Percentiles rank a stretch among this genome's conserved stretches.
These are phyloP conservation scores for Drosophila formosana DNA, from an alignment of 2,888 invertebrate genomes.

Conservation along the genomic window DNA sequence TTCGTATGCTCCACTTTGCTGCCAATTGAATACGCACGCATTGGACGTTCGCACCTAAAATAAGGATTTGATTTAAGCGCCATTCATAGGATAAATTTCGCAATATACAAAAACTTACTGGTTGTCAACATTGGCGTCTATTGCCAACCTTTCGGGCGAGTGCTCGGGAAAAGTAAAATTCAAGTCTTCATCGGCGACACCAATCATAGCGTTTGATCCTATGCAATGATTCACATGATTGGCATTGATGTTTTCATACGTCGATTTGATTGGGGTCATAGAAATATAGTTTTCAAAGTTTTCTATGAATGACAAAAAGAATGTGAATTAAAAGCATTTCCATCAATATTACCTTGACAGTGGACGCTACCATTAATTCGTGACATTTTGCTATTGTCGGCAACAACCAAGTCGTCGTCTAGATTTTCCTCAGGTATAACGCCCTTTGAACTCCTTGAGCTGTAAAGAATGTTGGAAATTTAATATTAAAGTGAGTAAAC, in stretches of 20 bases:
- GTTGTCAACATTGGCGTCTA: conserved; percentile 53
- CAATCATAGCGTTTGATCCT: conserved; percentile 32
- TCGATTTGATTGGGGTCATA: conserved; percentile 67
- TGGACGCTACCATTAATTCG: conserved; percentile 45
- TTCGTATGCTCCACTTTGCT: conserved; percentile 90
- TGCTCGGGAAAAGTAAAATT: conserved; percentile 68
- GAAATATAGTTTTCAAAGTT: conserved; percentile 62
- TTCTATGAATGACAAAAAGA: conserved; percentile 41
- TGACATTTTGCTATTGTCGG: conserved; percentile 54
- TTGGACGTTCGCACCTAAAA: conserved; percentile 86
- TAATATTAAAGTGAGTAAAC: neutral
- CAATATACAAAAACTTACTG: conserved; percentile 56
- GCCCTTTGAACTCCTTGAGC: conserved; percentile 79
- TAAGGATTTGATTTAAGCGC: conserved; percentile 42
- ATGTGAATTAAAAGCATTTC: conserved; percentile 10
- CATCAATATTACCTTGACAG: conserved; percentile 42
- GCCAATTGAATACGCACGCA: conserved; percentile 94
- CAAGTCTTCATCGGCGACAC: conserved; percentile 30
- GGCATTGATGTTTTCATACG: conserved; percentile 37
- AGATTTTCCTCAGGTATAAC: conserved; percentile 88
- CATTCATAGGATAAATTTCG: neutral
- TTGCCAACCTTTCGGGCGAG: conserved; percentile 53
- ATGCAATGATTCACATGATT: conserved; percentile 41
- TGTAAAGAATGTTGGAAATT: conserved; percentile 21
- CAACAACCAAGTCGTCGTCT: conserved; percentile 86